Evolutionary conservation across 2,113 vertebrate species (phyloP).

Genomic region (Serinus canaria): DNA sequence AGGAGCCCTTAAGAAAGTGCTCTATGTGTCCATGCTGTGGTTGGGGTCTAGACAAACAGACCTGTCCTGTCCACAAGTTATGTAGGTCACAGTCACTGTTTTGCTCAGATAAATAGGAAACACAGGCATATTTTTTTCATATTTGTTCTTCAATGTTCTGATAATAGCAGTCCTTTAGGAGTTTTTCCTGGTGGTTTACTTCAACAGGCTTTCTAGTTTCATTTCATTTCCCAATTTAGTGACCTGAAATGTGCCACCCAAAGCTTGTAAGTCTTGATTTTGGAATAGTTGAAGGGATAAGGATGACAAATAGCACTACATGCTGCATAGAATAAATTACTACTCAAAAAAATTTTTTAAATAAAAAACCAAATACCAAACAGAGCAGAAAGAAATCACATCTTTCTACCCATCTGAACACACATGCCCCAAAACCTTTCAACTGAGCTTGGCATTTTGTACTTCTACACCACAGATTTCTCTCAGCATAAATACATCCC

Average conservation of each 20-base stretch:
- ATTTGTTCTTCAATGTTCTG: not conserved
- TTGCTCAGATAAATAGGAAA: not conserved
- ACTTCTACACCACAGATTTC: conserved; percentile 9
- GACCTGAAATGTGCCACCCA: not conserved
- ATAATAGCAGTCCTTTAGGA: not conserved
- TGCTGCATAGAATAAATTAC: not conserved
- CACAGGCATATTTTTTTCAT: not conserved
- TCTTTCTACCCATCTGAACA: conserved; percentile 57
- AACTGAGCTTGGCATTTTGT: not conserved
- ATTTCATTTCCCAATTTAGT: not conserved
- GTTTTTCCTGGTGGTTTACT: not conserved
- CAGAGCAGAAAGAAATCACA: conserved; percentile 63
- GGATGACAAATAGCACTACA: not conserved
- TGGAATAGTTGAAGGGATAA: not conserved
- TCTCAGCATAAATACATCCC: not conserved
- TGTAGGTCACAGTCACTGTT: not conserved
- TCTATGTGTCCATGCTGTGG: not conserved
- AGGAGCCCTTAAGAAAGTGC: not conserved
- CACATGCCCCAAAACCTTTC: conserved; percentile 39
- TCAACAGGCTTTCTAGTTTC: not conserved
- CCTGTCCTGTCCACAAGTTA: not conserved
- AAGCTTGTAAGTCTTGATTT: not conserved
- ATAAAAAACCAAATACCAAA: not conserved
- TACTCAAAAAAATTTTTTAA: not conserved
- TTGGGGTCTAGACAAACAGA: not conserved